A percentile compares a stretch with the other conserved stretches of the same genome.
Conservation (phyloP, 2,797 vertebrate genomes). For the Smutsia gigantea region DNA sequence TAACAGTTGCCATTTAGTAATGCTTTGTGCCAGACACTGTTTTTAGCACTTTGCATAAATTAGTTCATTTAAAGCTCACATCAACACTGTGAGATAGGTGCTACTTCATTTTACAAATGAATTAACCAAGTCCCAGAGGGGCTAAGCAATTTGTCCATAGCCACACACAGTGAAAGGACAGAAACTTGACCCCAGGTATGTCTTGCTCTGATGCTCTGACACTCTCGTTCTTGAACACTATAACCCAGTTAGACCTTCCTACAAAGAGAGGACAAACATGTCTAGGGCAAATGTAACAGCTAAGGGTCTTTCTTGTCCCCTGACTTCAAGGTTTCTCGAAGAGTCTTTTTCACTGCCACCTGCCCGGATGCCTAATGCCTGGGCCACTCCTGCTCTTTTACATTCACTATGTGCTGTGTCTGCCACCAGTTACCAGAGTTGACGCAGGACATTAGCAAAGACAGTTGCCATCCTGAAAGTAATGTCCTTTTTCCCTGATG, state of each 20-base stretch:
- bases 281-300: background rate
- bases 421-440: background rate
- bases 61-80: background rate
- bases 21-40: background rate
- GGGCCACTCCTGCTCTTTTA: background rate
- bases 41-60: background rate
- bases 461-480: background rate
- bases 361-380: background rate
- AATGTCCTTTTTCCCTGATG: background rate
- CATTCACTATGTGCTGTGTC: background rate
- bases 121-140: background rate
- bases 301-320: background rate
- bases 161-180: background rate
- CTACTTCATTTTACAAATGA: background rate
- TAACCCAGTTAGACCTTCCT: background rate
- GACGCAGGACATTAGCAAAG: background rate
- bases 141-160: background rate
- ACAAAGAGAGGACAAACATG: background rate
- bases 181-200: background rate
- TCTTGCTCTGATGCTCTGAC: background rate
- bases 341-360: background rate
- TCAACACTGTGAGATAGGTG: background rate
- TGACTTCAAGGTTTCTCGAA: background rate
- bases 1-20: background rate
- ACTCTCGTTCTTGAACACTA: background rate